Evolutionary conservation across 2,113 vertebrate genomes (phyloP), one percentile per base, ranked within the genome.

Genomic region (Triplophysa siluroides): DNA sequence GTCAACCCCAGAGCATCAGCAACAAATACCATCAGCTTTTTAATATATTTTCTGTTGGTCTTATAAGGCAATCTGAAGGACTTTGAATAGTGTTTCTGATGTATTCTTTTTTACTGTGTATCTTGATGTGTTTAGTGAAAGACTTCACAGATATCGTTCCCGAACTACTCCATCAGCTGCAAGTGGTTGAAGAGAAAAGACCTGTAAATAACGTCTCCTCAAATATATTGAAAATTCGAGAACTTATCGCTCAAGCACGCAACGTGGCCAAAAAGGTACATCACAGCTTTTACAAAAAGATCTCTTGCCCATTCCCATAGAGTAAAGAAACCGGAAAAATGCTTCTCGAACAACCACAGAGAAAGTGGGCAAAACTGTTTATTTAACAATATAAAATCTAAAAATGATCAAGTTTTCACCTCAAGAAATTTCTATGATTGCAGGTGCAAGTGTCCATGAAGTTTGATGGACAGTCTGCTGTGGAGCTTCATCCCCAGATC

Each of bases 401-500:
- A 12, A 45, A 43, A 43, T 11, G 0, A 43, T 8, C 2, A 43
- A 3, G 43, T 38, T 38, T 38, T 38, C 33, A 38, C 5, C 33
- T 38, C 33, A 38, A 38, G 33, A 7, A 38, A 38, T 38, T 6
- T 65, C 11, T 87, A 41, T 60, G 19, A 0, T 18, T 19, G 29
- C 86, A 99, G 98, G 94, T 98, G 83, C 98, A 98, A 89, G 96
- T 98, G 58, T 99, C 98, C 23, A 98, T 99, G 96, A 96, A 93
- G 90, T 99, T 99, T 86, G 94, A 94, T 54, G 96, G 98, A 8
- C 93, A 95, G 78, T 97, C 97, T 1, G 93, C 95, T 0, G 96
- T 98, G 24, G 94, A 98, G 89, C 92, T 99, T 69, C 93, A 96
- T 78, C 93, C 96, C 47, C 96, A 94, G 86, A 86, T 92, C 70